Evolutionary conservation across 1,140 invertebrate species (phyloP).

Genomic region (Dryas iulia): DNA sequence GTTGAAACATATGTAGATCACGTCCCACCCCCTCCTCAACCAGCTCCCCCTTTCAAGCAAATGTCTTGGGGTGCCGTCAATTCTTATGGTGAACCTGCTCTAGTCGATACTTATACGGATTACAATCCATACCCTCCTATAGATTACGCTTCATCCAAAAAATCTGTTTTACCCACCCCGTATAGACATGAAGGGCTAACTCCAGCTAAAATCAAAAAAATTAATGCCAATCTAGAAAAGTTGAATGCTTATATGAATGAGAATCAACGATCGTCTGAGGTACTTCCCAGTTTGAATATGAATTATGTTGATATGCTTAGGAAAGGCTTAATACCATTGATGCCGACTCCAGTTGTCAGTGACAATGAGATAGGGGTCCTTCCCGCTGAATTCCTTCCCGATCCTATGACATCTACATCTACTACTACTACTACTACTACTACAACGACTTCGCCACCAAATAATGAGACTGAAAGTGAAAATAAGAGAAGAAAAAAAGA

Average conservation of each 20-base stretch:
- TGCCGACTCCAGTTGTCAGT: conserved; percentile 57
- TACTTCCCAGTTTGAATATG: conserved; percentile 48
- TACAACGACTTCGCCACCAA: conserved; percentile 45
- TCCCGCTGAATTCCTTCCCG: conserved; percentile 59
- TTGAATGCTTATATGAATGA: conserved; percentile 51
- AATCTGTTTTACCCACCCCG: conserved; percentile 36
- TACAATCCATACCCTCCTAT: conserved; percentile 57
- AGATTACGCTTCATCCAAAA: conserved; percentile 52
- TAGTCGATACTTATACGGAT: conserved; percentile 51
- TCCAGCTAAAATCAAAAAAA: conserved; percentile 66
- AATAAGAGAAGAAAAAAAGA: conserved; percentile 65
- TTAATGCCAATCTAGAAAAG: conserved; percentile 61
- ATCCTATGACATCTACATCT: conserved; percentile 39
- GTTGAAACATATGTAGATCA: conserved; percentile 37
- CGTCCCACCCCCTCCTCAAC: conserved; percentile 54
- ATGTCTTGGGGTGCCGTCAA: conserved; percentile 61
- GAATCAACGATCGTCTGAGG: conserved; percentile 63
- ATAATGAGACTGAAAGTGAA: conserved; percentile 41
- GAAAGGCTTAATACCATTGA: conserved; percentile 50
- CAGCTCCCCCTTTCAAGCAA: conserved; percentile 55
- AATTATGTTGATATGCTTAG: conserved; percentile 52
- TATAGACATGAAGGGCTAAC: conserved; percentile 51
- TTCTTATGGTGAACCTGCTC: conserved; percentile 66
- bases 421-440: conserved; percentile 39
- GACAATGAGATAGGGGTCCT: conserved; percentile 71